These are phyloP conservation scores for Tanytarsus gracilentus DNA, from an alignment of 2,888 invertebrate species.

Conservation along the genomic window DNA sequence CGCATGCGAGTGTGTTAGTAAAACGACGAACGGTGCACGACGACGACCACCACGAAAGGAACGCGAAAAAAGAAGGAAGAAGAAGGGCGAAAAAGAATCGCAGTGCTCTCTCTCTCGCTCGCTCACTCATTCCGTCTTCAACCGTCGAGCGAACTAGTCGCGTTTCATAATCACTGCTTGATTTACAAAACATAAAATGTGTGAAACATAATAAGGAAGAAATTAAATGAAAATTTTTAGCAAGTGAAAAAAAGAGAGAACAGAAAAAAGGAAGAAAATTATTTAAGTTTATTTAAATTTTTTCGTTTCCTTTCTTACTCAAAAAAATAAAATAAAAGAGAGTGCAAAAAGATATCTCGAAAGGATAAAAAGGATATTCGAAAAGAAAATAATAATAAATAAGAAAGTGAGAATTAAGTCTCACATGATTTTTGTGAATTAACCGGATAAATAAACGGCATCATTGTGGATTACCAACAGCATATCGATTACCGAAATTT, in stretches of 20 bases:
- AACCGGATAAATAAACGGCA: slow-evolving; percentile 24
- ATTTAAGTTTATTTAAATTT: too few relatives aligned
- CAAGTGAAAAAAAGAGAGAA: background rate
- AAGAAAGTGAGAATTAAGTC: background rate
- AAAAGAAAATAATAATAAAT: background rate
- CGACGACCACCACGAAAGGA: slow-evolving; percentile 6
- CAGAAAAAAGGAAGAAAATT: background rate
- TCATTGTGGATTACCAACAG: slow-evolving; percentile 28
- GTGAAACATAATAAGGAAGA: background rate
- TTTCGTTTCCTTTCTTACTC: too few relatives aligned
- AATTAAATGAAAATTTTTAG: background rate
- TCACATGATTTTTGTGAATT: slow-evolving; percentile 16
- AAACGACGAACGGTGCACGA: background rate
- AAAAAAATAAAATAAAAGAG: background rate
- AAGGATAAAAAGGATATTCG: background rate
- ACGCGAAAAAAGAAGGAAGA: slow-evolving; percentile 8
- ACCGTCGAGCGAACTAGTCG: slow-evolving; percentile 19
- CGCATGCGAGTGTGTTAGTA: background rate
- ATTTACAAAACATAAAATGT: slow-evolving; percentile 11
- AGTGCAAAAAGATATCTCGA: background rate
- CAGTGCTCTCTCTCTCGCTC: background rate
- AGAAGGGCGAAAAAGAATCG: slow-evolving; percentile 13
- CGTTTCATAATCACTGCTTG: slow-evolving; percentile 3
- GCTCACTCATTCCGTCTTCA: slow-evolving; percentile 25
- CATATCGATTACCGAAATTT: slow-evolving; percentile 27